Evolutionary conservation across 1,140 invertebrate genomes (phyloP).

Genomic region (Lineus longissimus): DNA sequence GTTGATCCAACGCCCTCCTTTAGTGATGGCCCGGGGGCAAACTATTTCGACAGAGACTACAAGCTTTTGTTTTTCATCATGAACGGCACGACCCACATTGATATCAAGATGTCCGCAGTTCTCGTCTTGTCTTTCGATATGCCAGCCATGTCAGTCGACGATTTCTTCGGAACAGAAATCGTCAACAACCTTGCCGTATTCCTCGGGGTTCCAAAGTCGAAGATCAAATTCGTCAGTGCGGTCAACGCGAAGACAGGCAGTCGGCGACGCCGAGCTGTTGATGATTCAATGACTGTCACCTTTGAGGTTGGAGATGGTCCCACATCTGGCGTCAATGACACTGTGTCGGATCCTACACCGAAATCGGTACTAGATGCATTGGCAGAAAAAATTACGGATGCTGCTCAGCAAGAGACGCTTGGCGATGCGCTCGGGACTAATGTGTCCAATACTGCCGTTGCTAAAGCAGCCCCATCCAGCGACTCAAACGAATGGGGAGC

Average conservation of each 20-base stretch:
- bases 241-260: conserved; percentile 24
- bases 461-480: not conserved
- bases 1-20: conserved; percentile 14
- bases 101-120: conserved; percentile 19
- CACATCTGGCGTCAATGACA: not conserved
- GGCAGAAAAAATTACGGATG: not conserved
- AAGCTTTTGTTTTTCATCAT: conserved; percentile 30
- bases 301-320: conserved; percentile 38
- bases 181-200: conserved; percentile 43
- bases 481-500: not conserved
- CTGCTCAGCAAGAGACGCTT: not conserved
- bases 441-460: not conserved
- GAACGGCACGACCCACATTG: conserved; percentile 21
- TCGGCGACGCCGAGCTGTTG: conserved; percentile 24
- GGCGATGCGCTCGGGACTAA: not conserved
- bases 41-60: conserved; percentile 32
- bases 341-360: not conserved
- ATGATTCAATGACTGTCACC: conserved; percentile 3
- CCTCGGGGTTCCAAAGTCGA: conserved; percentile 33
- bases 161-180: conserved; percentile 46
- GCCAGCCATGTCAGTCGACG: conserved; percentile 32
- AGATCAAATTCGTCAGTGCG: conserved; percentile 38
- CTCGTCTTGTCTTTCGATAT: conserved; percentile 35
- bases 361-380: not conserved
- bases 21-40: conserved; percentile 23